Conservation (phyloP, 2,888 invertebrate species). For the Drosophila fulvimacula region DNA sequence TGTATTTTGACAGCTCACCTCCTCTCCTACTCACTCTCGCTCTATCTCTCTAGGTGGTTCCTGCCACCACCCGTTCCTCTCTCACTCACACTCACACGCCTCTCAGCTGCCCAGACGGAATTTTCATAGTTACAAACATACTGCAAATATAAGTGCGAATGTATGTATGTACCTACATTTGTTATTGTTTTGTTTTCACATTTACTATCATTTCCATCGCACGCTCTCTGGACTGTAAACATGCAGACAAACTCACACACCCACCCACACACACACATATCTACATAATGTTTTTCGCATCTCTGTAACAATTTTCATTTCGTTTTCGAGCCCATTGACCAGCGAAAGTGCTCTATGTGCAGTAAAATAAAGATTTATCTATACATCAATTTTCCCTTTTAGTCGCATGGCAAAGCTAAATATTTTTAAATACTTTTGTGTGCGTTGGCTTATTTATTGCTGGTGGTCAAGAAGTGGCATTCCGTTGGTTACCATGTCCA, state of each 20-base stretch:
- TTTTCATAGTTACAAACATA: conserved; percentile 20
- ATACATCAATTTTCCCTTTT: neutral
- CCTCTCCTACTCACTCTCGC: neutral
- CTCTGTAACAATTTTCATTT: conserved; percentile 60
- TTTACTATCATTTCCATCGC: conserved; percentile 41
- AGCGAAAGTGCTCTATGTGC: conserved; percentile 55
- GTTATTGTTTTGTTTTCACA: conserved; percentile 55
- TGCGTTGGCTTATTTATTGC: conserved; percentile 25
- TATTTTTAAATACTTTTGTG: conserved; percentile 2
- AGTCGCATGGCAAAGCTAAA: conserved; percentile 18
- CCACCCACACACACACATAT: neutral
- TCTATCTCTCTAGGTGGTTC: neutral
- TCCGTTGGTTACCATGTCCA: conserved; percentile 37
- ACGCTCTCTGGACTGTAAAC: conserved; percentile 32
- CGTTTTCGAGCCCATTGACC: conserved; percentile 62
- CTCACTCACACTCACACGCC: neutral
- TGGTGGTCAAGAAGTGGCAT: conserved; percentile 37
- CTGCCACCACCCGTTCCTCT: neutral
- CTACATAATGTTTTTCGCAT: conserved; percentile 17
- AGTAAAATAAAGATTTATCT: conserved; percentile 6
- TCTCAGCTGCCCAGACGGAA: conserved; percentile 23
- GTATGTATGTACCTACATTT: conserved; percentile 22
- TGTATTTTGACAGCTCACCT: conserved; percentile 21
- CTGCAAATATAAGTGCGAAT: neutral
- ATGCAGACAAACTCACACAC: neutral